Conservation (phyloP, 30 jellyfish, hydroid and myxozoan genomes). For the Cassiopea andromeda region DNA sequence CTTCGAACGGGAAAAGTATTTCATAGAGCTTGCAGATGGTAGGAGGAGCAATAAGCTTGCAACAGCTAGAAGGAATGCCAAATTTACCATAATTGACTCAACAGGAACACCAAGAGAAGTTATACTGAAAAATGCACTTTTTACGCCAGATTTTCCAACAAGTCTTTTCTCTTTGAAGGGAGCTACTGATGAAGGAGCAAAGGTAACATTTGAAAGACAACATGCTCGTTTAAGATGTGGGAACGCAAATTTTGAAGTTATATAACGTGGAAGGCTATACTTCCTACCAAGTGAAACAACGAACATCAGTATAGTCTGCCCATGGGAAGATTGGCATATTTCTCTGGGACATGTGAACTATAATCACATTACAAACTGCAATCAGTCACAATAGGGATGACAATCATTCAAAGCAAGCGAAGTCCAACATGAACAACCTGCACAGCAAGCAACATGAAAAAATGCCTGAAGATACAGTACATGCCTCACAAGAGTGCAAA, state of each 20-base stretch:
- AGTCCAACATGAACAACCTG: slow-evolving; percentile 32
- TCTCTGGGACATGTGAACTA: background rate
- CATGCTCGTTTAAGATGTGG: slow-evolving; percentile 21
- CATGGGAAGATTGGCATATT: background rate
- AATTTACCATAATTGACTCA: slow-evolving; percentile 42
- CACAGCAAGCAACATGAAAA: slow-evolving; percentile 7
- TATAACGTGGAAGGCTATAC: slow-evolving; percentile 12
- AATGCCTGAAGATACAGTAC: slow-evolving; percentile 19
- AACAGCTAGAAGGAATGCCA: slow-evolving; percentile 57
- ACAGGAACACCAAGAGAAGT: slow-evolving; percentile 16
- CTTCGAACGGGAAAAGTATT: slow-evolving; percentile 15
- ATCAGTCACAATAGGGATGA: slow-evolving; percentile 61
- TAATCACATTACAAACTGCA: slow-evolving; percentile 35
- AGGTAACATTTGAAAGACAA: slow-evolving; percentile 3
- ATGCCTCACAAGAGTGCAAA: slow-evolving; percentile 30
- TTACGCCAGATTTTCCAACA: background rate
- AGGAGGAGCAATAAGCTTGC: slow-evolving; percentile 59
- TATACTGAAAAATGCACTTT: slow-evolving; percentile 16
- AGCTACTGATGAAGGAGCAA: slow-evolving; percentile 64
- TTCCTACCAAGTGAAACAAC: background rate
- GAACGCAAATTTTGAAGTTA: slow-evolving; percentile 18
- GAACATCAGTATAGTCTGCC: slow-evolving; percentile 11
- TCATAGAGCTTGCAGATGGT: slow-evolving; percentile 46
- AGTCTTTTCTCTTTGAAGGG: slow-evolving; percentile 55
- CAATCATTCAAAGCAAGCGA: slow-evolving; percentile 20